Conservation (phyloP, 2,888 invertebrate species). For the Anoplius nigerrimus region DNA sequence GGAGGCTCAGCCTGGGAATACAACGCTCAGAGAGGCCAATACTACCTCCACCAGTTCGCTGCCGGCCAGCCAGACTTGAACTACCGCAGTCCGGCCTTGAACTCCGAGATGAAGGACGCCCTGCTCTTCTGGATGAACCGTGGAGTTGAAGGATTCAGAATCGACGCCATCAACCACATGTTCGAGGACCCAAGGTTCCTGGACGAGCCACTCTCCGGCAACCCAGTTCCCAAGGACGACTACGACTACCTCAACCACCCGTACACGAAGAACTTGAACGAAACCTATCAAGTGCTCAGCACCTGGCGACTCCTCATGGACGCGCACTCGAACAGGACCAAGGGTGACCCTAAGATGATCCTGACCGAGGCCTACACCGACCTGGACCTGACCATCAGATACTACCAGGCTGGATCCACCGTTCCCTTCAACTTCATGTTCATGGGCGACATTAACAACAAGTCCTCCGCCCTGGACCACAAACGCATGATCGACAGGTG, state of each 20-base stretch:
- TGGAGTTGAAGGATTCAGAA: constrained; percentile 81
- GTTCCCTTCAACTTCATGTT: constrained; percentile 83
- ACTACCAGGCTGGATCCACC: constrained; percentile 75
- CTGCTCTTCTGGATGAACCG: constrained; percentile 78
- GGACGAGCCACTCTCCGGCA: constrained; percentile 65
- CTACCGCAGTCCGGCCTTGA: constrained; percentile 77
- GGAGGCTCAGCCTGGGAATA: constrained; percentile 81
- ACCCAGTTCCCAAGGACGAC: constrained; percentile 49
- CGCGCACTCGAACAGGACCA: constrained; percentile 76
- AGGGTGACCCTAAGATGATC: constrained; percentile 73
- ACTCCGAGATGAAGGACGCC: constrained; percentile 76
- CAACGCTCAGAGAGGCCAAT: constrained; percentile 77
- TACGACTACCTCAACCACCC: constrained; percentile 70
- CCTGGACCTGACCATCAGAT: constrained; percentile 76
- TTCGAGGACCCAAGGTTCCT: constrained; percentile 58
- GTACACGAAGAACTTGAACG: constrained; percentile 68
- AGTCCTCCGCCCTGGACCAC: constrained; percentile 77
- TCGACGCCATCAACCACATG: constrained; percentile 74
- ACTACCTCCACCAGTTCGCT: constrained; percentile 81
- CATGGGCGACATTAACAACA: constrained; percentile 72
- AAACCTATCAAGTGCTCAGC: constrained; percentile 73
- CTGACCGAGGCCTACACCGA: constrained; percentile 81
- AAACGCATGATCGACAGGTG: constrained; percentile 77
- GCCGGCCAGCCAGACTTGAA: constrained; percentile 82
- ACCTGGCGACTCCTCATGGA: constrained; percentile 79